Evolutionary conservation across 37 sponge, comb jelly and placozoan genomes (phyloP), one percentile per base, ranked within the genome.

Genomic region (Aphrocallistes beatrix): DNA sequence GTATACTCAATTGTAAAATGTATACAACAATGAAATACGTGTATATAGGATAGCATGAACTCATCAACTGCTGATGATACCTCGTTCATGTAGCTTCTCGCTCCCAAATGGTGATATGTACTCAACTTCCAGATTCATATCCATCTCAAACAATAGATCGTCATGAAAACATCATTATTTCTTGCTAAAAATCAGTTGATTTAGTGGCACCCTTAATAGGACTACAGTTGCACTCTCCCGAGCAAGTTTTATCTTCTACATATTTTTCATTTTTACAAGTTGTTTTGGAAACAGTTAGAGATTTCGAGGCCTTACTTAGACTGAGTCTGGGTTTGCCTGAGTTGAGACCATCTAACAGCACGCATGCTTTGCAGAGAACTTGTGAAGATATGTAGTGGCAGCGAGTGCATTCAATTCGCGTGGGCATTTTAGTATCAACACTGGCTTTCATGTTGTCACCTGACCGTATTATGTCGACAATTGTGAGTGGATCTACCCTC

Each of bases 381-480:
- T 93, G 93, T 81, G 96, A 95, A 6, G 96, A 90, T 23, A 98
- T 98, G 88, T 98, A 98, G 50, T 94, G 93, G 87, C 99, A 98
- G 17, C 88, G 87, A 21, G 81, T 39, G 83, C 96, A 96, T 0
- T 60, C 92, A 21, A 88, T 87, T 38, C 92, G 99, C 23, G 89
- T 81, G 17, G 99, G 99, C 91, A 98, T 89, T 47, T 91, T 95
- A 17, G 93, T 93, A 37, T 94, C 94, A 17, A 38, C 82, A 36
- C 86, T 86, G 40, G 94, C 94, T 37, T 88, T 81, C 82, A 98
- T 85, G 82, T 90, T 88, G 39, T 98, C 96, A 3, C 94, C 95
- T 83, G 99, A 98, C 51, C 90, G 90, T 1, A 98, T 92, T 21
- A 98, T 95, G 81, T 98, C 99, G 32, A 95, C 87, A 38, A 98